Evolutionary conservation across 2,888 invertebrate genomes (phyloP), one percentile per base, ranked within the genome.

Genomic region (Polymixis flavicincta): DNA sequence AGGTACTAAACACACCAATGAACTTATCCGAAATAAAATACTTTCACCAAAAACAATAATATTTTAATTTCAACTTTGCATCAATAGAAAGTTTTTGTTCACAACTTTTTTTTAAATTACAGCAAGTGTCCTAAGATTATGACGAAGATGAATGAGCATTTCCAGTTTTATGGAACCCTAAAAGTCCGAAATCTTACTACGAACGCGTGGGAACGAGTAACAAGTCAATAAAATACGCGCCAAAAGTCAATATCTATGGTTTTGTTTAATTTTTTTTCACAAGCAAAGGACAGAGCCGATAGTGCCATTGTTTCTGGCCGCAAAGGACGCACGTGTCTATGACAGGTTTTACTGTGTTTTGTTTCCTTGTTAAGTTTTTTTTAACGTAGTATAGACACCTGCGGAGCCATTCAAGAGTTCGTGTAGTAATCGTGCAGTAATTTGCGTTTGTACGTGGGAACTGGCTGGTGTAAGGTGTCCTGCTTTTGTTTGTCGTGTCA

Each of bases 291-390:
- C 80, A 81, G 74, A 71, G 84, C 83, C 84, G 89, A 91, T 93
- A 90, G 90, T 89, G 89, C 90, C 85, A 94, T 96, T 96, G 96
- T 96, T 91, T 95, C 91, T 93, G 91, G 91, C 95, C 96, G 94
- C 95, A 95, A 94, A 92, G 91, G 92, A 94, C 95, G 95, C 91
- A 90, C 91, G 91, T 96, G 96, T 95, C 95, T 93, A 85, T 90
- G 90, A 92, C 92, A 92, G 92, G 94, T 92, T 94, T 93, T 91
- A 92, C 92, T 89, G 87, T 90, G 88, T 92, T 93, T 92, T 93
- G 92, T 94, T 94, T 92, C 89, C 91, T 89, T 86, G 78, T 82
- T 78, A 72, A 77, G 80, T 90, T 90, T 92, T 73, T 93, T 92
- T 90, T 86, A 78, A 77, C 85, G 89, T 93, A 92, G 88, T 89